Conservation (phyloP, 2,797 vertebrate species). For the Catamblyrhynchus diadema region DNA sequence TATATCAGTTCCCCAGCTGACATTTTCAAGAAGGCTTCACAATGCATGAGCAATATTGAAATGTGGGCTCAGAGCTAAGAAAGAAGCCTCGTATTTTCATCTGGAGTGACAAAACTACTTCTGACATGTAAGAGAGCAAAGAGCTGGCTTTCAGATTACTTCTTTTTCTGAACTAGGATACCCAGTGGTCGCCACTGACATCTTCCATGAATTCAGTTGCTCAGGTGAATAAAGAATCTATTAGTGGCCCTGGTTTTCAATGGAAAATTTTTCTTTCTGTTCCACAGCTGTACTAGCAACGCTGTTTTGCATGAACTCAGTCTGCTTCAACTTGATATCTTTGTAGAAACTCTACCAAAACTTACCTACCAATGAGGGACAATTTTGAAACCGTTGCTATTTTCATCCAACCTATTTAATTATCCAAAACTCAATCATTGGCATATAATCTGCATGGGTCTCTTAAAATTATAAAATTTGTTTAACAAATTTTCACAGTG, state of each 20-base stretch:
- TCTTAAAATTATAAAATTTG: background rate
- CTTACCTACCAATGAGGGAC: background rate
- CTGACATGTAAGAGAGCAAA: background rate
- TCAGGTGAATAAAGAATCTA: background rate
- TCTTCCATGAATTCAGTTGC: background rate
- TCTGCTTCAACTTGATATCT: background rate
- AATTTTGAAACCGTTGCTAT: background rate
- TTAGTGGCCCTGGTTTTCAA: background rate
- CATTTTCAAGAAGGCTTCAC: background rate
- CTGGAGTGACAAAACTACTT: background rate
- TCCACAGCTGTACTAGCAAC: background rate
- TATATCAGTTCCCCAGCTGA: background rate
- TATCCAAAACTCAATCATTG: background rate
- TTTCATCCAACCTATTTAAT: background rate
- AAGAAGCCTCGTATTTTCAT: background rate
- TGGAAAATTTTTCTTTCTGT: background rate
- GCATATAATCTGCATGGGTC: background rate
- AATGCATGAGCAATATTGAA: background rate
- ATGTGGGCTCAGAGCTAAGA: background rate
- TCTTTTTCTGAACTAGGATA: background rate
- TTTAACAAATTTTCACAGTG: background rate
- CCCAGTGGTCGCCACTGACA: background rate
- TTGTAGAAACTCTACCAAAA: background rate
- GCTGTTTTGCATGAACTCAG: background rate
- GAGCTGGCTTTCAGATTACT: background rate